Evolutionary conservation across 2,113 vertebrate genomes (phyloP).

Genomic region (Hypocryptadius cinnamomeus): DNA sequence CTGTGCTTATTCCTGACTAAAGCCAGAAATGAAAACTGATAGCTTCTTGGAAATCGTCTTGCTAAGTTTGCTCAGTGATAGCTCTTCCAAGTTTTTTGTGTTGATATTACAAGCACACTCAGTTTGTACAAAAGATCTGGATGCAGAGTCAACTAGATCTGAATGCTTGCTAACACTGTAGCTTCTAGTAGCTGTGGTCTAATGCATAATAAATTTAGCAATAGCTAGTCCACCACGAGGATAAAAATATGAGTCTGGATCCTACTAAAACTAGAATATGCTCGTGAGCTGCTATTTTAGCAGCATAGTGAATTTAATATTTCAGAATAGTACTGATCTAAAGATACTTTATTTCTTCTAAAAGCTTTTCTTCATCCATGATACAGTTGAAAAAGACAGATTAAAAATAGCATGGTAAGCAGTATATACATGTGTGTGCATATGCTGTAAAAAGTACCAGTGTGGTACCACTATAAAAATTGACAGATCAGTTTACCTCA

Average conservation of each 20-base stretch:
- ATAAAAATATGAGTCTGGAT: not conserved
- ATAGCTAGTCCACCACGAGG: not conserved
- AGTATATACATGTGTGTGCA: not conserved
- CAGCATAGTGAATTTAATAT: not conserved
- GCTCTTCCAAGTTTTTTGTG: not conserved
- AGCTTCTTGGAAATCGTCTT: not conserved
- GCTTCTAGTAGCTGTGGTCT: not conserved
- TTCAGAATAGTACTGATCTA: not conserved
- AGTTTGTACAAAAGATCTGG: not conserved
- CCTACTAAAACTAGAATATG: not conserved
- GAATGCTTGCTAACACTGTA: not conserved
- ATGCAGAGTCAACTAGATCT: not conserved
- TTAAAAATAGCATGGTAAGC: not conserved
- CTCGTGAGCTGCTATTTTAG: not conserved
- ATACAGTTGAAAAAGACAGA: not conserved
- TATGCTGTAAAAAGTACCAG: not conserved
- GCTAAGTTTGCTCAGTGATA: not conserved
- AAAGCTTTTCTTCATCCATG: not conserved
- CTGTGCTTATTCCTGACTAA: not conserved
- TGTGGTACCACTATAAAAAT: not conserved
- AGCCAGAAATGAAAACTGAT: not conserved
- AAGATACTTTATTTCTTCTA: not conserved
- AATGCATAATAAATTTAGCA: not conserved
- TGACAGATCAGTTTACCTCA: not conserved
- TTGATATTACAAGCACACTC: not conserved